These are phyloP conservation scores for Champsocephalus esox DNA, from an alignment of 2,797 vertebrate genomes.

Conservation along the genomic window DNA sequence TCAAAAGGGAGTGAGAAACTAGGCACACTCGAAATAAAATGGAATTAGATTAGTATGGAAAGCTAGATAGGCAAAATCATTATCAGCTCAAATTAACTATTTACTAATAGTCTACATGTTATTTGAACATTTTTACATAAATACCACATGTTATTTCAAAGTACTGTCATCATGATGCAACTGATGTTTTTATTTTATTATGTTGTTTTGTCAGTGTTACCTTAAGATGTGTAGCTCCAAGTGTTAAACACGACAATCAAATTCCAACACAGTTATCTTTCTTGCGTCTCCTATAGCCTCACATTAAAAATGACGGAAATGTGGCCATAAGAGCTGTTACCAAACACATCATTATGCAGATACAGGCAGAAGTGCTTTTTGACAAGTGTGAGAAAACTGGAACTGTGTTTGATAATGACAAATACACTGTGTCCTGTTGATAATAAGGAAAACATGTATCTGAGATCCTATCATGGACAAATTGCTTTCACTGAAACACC, in stretches of 20 bases:
- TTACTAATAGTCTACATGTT: not conserved
- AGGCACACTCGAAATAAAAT: not conserved
- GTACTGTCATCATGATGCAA: too few species aligned
- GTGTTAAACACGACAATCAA: not conserved
- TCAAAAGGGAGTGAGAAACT: not conserved
- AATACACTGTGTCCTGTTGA: slow-evolving; percentile 16
- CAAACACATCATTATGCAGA: slow-evolving; percentile 44
- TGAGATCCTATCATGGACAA: not conserved
- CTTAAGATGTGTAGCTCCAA: not conserved
- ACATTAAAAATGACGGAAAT: slow-evolving; percentile 9
- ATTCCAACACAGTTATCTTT: not conserved
- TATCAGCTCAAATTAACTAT: not conserved
- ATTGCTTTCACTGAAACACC: slow-evolving; percentile 13
- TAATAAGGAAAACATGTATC: slow-evolving; percentile 13
- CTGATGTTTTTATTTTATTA: too few species aligned
- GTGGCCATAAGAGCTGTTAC: not conserved
- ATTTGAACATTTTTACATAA: not conserved
- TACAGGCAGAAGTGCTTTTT: not conserved
- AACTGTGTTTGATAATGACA: slow-evolving; percentile 10
- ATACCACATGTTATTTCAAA: too few species aligned
- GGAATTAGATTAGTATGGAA: not conserved
- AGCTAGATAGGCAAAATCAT: not conserved
- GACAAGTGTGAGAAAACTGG: slow-evolving; percentile 18
- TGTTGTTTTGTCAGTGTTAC: not conserved
- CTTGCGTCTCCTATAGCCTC: not conserved